These are phyloP conservation scores for Megalops cyprinoides DNA, from an alignment of 2,797 vertebrate genomes.

Conservation along the genomic window DNA sequence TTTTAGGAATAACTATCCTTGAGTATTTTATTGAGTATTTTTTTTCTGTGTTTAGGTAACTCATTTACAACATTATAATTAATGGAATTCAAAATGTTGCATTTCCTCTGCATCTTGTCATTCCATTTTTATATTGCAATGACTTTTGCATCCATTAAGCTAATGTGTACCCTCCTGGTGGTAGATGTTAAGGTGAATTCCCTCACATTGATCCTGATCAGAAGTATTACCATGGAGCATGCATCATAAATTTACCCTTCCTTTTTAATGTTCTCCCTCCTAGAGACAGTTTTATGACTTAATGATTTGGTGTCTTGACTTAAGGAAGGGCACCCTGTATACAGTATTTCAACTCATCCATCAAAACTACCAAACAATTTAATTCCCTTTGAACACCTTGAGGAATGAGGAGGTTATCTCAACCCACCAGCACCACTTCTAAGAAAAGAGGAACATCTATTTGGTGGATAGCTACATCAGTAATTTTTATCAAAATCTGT, in stretches of 20 bases:
- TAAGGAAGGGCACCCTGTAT: slow-evolving; percentile 72
- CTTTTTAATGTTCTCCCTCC: slow-evolving; percentile 64
- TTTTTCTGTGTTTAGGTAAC: neutral
- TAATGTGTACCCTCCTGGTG: neutral
- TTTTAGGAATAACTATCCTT: neutral
- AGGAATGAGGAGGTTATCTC: slow-evolving; percentile 82
- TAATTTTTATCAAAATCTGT: slow-evolving; percentile 22
- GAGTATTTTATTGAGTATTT: too few species aligned
- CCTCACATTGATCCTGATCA: neutral
- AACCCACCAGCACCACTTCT: slow-evolving; percentile 75
- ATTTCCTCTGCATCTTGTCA: neutral
- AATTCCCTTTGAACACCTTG: slow-evolving; percentile 74
- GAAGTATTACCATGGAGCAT: neutral
- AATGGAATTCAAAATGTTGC: neutral
- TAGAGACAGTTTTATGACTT: slow-evolving; percentile 75
- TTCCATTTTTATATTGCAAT: neutral
- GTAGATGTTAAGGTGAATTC: slow-evolving; percentile 4
- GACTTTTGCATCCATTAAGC: neutral
- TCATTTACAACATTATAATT: neutral
- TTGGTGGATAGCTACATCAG: slow-evolving; percentile 19
- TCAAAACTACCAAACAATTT: slow-evolving; percentile 78
- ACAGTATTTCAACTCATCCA: slow-evolving; percentile 79
- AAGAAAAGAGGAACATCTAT: slow-evolving; percentile 64
- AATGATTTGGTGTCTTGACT: slow-evolving; percentile 75
- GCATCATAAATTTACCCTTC: slow-evolving; percentile 16